Evolutionary conservation across 1,140 invertebrate species (phyloP), one percentile per base, ranked within the genome.

Genomic region (Trichoplusia ni): DNA sequence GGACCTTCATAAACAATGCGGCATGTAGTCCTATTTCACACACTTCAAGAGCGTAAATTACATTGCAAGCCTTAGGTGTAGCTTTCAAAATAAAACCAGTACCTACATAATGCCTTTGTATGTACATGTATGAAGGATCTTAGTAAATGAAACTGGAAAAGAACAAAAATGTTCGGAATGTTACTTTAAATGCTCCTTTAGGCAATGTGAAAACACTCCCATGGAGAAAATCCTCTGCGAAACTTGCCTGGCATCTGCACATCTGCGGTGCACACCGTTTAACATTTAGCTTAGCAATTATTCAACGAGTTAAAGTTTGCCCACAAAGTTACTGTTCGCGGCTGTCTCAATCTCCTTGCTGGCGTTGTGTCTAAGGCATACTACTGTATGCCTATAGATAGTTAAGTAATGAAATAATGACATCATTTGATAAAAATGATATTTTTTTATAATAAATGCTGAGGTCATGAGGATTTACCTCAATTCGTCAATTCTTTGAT

Each of bases 291-390:
- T 69, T 56, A 53, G 67, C 51, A 73, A 76, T 73, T 76, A 73
- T 73, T 73, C 70, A 64, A 29, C 51, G 59, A 71, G 66, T 61
- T 69, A 64, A 74, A 71, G 47, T 73, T 73, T 53, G 59, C 42
- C 59, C 29, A 47, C 58, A 25, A 70, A 74, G 60, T 71, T 66
- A 56, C 33, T 59, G 46, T 51, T 53, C 51, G 59, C 51, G 13
- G 16, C 29, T 58, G 29, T 35, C 49, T 33, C 40, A 65, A 65
- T 19, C 47, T 53, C 65, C 61, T 63, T 58, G 35, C 51, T 60
- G 25, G 42, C 33, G 25, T 16, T 47, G 51, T 42, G 54, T 47
- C 67, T 54, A 54, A 14, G 31, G n/a, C n/a, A n/a, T n/a, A n/a
- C n/a, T n/a, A n/a, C n/a, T n/a, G n/a, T n/a, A n/a, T n/a, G n/a